Evolutionary conservation across 2,797 vertebrate genomes (phyloP).

Genomic region (Cossypha dichroa): DNA sequence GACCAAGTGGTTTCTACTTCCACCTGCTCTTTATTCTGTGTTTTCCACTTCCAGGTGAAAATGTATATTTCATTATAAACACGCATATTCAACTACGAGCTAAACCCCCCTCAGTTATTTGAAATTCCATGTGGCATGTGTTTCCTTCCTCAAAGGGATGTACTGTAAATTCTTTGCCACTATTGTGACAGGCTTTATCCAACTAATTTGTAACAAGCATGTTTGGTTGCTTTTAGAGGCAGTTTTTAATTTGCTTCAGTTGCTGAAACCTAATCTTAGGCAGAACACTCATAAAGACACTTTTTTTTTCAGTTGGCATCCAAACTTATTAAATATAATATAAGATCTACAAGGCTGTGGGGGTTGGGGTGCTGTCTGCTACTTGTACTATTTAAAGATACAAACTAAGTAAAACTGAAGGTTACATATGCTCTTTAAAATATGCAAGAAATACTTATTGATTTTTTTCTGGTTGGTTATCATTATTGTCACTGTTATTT

Average conservation of each 20-base stretch:
- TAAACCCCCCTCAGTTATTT: neutral
- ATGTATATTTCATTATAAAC: neutral
- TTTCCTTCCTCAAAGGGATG: neutral
- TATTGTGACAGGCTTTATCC: neutral
- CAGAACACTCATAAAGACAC: neutral
- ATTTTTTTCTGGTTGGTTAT: neutral
- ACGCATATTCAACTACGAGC: neutral
- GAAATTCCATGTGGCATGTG: neutral
- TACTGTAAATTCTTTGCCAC: neutral
- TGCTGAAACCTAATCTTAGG: neutral
- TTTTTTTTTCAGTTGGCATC: neutral
- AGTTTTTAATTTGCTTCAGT: neutral
- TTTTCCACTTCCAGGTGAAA: neutral
- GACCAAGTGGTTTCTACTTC: neutral
- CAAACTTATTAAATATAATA: neutral
- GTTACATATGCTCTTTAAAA: neutral
- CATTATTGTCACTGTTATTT: neutral
- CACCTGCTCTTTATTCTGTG: neutral
- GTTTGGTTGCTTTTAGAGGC: neutral
- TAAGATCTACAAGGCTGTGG: neutral
- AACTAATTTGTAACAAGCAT: neutral
- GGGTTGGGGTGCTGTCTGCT: neutral
- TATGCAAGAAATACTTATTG: neutral
- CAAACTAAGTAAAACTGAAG: neutral
- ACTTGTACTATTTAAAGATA: neutral